Percentiles rank a stretch among this genome's conserved stretches.
Conservation (phyloP, 2,888 invertebrate species). For the Spialia ferax region DNA sequence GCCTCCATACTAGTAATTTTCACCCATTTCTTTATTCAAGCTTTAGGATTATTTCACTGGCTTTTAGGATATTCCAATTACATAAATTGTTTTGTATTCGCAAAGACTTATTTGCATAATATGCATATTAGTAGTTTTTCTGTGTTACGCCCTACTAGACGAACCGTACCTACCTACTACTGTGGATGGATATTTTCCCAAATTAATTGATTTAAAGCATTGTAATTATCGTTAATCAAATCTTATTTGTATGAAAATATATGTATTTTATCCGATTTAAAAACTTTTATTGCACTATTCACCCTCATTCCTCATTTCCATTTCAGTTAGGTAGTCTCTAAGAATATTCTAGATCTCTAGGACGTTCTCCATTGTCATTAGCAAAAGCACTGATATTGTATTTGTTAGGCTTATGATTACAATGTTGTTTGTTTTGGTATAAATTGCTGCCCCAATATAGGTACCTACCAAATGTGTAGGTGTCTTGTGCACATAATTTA, state of each 20-base stretch:
- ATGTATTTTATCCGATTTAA: conserved; percentile 39
- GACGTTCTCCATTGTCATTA: conserved; percentile 47
- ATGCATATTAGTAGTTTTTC: conserved; percentile 17
- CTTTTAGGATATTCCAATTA: conserved; percentile 22
- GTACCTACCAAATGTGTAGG: neutral
- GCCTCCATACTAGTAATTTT: conserved; percentile 76
- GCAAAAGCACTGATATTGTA: conserved; percentile 16
- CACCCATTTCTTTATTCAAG: conserved; percentile 62
- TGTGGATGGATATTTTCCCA: conserved; percentile 23
- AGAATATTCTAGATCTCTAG: conserved; percentile 71
- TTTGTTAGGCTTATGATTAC: conserved; percentile 11
- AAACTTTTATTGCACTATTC: conserved; percentile 49
- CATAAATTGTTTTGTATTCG: conserved; percentile 30
- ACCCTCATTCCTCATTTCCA: conserved; percentile 40
- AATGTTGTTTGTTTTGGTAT: conserved; percentile 22
- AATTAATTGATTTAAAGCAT: conserved; percentile 2
- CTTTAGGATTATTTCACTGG: conserved; percentile 40
- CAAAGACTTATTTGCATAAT: conserved; percentile 33
- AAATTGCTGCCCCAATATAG: neutral
- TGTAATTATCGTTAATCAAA: conserved; percentile 21
- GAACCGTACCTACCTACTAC: conserved; percentile 24
- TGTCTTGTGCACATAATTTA: neutral
- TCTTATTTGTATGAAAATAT: conserved; percentile 42
- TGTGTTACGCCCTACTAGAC: conserved; percentile 26
- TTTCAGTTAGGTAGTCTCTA: conserved; percentile 43